Evolutionary conservation across 2,888 invertebrate species (phyloP).

Genomic region (Campopleginae sp.): DNA sequence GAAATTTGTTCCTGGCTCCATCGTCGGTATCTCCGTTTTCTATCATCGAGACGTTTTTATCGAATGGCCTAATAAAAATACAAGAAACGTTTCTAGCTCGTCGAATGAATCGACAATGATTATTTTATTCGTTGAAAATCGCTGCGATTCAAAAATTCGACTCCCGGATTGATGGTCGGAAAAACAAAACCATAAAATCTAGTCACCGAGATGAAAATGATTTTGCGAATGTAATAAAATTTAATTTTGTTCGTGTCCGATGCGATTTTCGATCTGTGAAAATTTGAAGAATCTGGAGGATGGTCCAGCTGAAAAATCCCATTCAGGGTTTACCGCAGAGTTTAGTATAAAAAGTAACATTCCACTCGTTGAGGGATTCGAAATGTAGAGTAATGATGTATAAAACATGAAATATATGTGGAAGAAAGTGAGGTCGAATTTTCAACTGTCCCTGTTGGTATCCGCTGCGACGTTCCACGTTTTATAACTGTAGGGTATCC

Average conservation of each 20-base stretch:
- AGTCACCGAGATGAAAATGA: neutral
- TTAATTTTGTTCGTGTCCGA: neutral
- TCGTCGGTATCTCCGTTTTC: conserved; percentile 14
- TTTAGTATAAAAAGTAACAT: neutral
- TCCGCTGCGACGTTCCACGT: conserved; percentile 39
- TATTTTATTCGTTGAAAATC: neutral
- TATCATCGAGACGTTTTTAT: conserved; percentile 14
- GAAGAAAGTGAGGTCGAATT: conserved; percentile 17
- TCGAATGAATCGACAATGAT: too few relatives aligned
- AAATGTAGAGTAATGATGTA: conserved; percentile 10
- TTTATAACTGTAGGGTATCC: conserved; percentile 48
- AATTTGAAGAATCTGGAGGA: neutral
- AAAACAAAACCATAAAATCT: neutral
- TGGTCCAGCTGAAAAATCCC: neutral
- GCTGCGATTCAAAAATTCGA: neutral
- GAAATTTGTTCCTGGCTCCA: neutral
- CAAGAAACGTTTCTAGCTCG: neutral
- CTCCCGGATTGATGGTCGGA: neutral
- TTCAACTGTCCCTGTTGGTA: conserved; percentile 23
- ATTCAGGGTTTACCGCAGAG: neutral
- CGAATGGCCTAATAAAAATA: neutral
- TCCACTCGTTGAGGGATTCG: neutral
- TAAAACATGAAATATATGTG: conserved; percentile 18
- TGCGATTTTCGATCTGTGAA: too few relatives aligned
- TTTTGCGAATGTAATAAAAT: neutral